These are phyloP conservation scores for Napeogenes inachia DNA, from an alignment of 2,888 invertebrate species.

Conservation along the genomic window DNA sequence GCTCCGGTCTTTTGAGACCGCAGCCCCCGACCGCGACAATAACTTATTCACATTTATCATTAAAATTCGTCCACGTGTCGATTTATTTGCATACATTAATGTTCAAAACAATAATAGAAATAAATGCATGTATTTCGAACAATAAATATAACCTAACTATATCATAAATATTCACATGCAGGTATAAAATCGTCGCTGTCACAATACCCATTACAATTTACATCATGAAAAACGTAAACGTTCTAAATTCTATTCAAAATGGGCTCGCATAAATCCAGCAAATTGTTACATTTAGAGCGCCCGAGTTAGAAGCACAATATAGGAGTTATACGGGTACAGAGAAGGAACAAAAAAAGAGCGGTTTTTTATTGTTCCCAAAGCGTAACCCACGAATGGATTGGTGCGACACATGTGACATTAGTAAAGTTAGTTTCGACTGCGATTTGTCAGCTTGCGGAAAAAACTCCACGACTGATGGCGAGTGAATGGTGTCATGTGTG, in stretches of 20 bases:
- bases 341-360: conserved; percentile 8
- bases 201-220: conserved; percentile 15
- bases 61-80: neutral
- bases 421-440: conserved; percentile 30
- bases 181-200: conserved; percentile 14
- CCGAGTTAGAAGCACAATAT: conserved; percentile 8
- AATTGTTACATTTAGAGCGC: conserved; percentile 14
- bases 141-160: conserved; percentile 1
- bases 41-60: neutral
- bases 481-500: conserved; percentile 9
- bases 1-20: no score
- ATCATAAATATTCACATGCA: conserved; percentile 1
- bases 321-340: conserved; percentile 3
- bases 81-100: neutral
- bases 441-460: conserved; percentile 28
- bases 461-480: conserved; percentile 27
- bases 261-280: conserved; percentile 7
- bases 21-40: no score
- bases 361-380: conserved; percentile 21
- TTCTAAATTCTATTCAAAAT: conserved; percentile 13
- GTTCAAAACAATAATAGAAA: neutral
- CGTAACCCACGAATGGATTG: conserved; percentile 24
- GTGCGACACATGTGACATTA: conserved; percentile 28
- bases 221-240: conserved; percentile 6
- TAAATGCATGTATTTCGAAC: neutral